phyloP scores from a whole-genome alignment of 2,797 vertebrate genomes.

The Spinibarbus caldwelli region DNA sequence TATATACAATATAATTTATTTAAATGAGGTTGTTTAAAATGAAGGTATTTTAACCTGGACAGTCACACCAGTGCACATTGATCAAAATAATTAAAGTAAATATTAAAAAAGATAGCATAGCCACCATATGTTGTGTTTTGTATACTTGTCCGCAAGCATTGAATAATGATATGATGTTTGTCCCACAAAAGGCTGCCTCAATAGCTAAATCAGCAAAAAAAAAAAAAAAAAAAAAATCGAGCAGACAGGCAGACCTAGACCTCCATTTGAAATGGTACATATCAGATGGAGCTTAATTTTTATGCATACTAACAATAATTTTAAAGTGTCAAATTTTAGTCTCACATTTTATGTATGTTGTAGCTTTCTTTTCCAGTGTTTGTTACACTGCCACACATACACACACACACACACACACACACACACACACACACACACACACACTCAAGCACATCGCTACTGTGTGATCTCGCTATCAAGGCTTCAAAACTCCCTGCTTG shows the following conservation, averaged over 20 bases:
- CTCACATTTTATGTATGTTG: neutral
- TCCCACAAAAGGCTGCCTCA: neutral
- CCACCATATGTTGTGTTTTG: neutral
- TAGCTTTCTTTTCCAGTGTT: neutral
- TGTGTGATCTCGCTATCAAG: slow-evolving; percentile 22
- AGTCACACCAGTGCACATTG: neutral
- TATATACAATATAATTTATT: neutral
- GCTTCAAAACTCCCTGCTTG: slow-evolving; percentile 34
- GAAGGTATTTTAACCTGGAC: neutral
- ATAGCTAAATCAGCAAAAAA: slow-evolving; percentile 17
- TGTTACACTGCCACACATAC: slow-evolving; percentile 18
- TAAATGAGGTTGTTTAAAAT: neutral
- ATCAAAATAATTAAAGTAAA: neutral
- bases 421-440: slow-evolving; percentile 35
- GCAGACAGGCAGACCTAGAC: neutral
- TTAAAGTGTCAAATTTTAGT: neutral
- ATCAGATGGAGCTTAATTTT: neutral
- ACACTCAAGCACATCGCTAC: slow-evolving; percentile 6
- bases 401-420: slow-evolving; percentile 26
- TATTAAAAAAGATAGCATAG: neutral
- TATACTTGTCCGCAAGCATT: neutral
- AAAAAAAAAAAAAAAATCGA: neutral
- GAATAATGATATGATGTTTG: neutral
- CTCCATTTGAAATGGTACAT: neutral
- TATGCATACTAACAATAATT: neutral